Conservation (phyloP, 2,797 vertebrate species). For the Enteromius anoplus region DNA sequence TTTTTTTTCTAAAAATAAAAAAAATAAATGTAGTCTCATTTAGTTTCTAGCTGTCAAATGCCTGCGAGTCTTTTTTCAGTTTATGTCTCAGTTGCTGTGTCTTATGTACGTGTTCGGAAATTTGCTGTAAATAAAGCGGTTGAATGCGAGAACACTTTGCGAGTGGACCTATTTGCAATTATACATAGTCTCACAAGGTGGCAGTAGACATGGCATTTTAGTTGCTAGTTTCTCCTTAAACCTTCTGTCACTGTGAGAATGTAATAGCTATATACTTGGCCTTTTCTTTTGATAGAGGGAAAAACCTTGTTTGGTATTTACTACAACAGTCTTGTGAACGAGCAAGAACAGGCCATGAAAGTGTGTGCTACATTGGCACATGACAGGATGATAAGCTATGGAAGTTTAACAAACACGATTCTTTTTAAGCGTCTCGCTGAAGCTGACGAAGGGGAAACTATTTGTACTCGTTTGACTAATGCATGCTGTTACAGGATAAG, state of each 20-base stretch:
- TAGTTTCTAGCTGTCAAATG: background rate
- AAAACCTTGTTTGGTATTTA: background rate
- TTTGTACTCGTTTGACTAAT: background rate
- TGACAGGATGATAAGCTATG: background rate
- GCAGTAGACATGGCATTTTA: conserved; percentile 7
- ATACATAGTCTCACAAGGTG: background rate
- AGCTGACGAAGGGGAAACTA: background rate
- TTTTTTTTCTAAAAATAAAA: background rate
- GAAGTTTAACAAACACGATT: background rate
- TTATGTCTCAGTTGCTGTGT: background rate
- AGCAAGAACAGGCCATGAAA: background rate
- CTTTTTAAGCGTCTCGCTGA: background rate
- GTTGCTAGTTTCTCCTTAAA: background rate
- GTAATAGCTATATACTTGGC: too few relatives aligned
- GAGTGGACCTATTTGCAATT: background rate
- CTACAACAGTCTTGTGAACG: background rate
- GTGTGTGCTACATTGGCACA: background rate
- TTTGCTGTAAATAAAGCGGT: background rate
- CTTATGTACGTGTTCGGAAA: background rate
- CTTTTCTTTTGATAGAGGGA: background rate
- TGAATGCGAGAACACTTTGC: background rate
- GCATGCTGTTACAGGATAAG: background rate
- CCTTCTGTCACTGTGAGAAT: background rate
- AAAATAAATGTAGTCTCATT: background rate
- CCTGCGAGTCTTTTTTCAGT: background rate